Conservation (phyloP, 2,888 invertebrate genomes). For the Erebia aethiops region DNA sequence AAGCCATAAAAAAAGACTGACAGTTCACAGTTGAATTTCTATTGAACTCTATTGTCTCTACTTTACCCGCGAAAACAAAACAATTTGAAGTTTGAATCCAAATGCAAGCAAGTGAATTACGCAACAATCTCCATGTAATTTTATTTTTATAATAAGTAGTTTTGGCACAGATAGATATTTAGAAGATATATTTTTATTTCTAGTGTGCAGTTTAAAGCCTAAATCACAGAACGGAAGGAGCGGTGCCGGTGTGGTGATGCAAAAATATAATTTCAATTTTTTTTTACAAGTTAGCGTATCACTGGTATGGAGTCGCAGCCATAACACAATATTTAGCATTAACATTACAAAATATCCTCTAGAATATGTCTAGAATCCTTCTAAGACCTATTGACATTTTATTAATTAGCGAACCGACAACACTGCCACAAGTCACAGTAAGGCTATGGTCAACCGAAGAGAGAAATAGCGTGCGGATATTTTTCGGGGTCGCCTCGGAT, state of each 20-base stretch:
- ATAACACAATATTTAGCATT: constrained; percentile 57
- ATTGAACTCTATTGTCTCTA: background rate
- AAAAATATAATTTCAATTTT: constrained; percentile 68
- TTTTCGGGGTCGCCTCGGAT: too few species aligned
- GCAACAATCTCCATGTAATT: constrained; percentile 27
- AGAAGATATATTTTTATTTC: constrained; percentile 56
- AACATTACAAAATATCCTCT: constrained; percentile 47
- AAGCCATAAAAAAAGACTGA: background rate
- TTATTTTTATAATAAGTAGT: constrained; percentile 43
- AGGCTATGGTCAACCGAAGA: too few species aligned
- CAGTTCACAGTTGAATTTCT: too few species aligned
- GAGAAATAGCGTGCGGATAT: too few species aligned
- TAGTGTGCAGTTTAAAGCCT: constrained; percentile 69
- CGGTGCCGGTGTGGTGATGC: constrained; percentile 72
- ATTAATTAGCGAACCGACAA: constrained; percentile 52
- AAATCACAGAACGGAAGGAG: constrained; percentile 79
- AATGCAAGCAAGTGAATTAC: constrained; percentile 1
- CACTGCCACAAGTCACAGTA: background rate
- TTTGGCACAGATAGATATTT: constrained; percentile 74
- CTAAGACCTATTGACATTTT: constrained; percentile 65
- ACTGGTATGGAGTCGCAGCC: constrained; percentile 43
- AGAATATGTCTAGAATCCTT: constrained; percentile 52
- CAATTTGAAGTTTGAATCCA: background rate
- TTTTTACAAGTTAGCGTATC: constrained; percentile 55
- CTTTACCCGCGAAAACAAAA: background rate